Conservation (phyloP, 2,113 vertebrate species). For the Nibea coibor region DNA sequence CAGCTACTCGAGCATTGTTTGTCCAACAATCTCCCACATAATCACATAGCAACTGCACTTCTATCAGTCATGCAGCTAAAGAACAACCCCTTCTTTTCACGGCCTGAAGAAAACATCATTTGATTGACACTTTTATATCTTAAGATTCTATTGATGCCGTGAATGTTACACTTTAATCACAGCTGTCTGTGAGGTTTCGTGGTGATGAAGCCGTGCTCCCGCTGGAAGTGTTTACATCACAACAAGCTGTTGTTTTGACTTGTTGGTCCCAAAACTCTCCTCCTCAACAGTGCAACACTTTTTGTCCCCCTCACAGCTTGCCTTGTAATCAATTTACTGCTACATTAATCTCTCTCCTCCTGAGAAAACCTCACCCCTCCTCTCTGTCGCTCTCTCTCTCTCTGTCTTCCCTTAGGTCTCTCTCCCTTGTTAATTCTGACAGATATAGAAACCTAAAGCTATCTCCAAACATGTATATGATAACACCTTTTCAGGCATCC, state of each 20-base stretch:
- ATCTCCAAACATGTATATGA: slow-evolving; percentile 1
- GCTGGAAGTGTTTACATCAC: slow-evolving; percentile 23
- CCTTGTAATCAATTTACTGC: slow-evolving; percentile 40
- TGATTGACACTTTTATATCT: background rate
- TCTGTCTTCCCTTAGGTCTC: slow-evolving; percentile 17
- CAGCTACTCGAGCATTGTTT: background rate
- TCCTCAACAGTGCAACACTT: slow-evolving; percentile 11
- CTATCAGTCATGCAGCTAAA: background rate
- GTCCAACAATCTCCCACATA: background rate
- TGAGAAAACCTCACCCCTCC: slow-evolving; percentile 12
- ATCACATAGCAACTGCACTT: background rate
- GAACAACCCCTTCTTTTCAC: background rate
- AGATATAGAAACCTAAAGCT: slow-evolving; percentile 24
- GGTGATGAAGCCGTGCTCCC: background rate
- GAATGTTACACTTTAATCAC: background rate
- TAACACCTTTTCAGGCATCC: slow-evolving; percentile 10
- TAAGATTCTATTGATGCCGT: background rate
- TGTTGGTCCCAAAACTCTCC: slow-evolving; percentile 23
- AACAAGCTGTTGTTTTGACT: slow-evolving; percentile 25
- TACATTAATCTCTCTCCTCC: slow-evolving; percentile 46
- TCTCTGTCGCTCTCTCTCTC: background rate
- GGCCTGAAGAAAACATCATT: background rate
- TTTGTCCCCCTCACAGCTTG: slow-evolving; percentile 1
- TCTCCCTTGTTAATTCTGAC: slow-evolving; percentile 23
- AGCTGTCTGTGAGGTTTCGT: background rate